Base-by-base conservation (phyloP, 2,888 invertebrate genomes). In the Gnatocerus cornutus region DNA sequence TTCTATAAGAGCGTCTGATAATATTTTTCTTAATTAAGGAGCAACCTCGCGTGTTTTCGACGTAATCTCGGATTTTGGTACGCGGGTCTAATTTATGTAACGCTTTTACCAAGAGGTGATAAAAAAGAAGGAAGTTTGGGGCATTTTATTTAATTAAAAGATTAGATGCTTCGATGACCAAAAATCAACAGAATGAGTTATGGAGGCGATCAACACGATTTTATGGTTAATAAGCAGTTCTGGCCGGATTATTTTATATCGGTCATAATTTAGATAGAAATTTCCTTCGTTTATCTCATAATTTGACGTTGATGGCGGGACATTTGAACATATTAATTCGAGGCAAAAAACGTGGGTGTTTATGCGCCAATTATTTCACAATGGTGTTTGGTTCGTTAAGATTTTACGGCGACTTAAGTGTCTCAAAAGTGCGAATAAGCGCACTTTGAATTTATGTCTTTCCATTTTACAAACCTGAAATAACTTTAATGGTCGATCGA, bases 291-390 rank as follows among this genome's bases (percentile, higher is more conserved):
- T 67, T 67, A 67, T 67, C 67, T 50, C 1, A 9, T 13, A 41
- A 52, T 63, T 37, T 27, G 63, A 63, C 63, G 12, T 52, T 63
- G 50, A 63, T 63, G 52, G 52, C 59, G 46, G 55, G 68, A 67
- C 65, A 71, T 68, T 71, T 58, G 61, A 71, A 68, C 65, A 70
- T 69, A 68, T 73, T 74, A 74, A 73, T 73, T 71, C 39, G 62
- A 58, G 63, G 56, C 48, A 59, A 50, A 41, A 45, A 8, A 39
- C 39, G 75, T 75, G 73, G 76, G 74, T 69, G 75, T 76, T 74
- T 76, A 76, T 71, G 67, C 64, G 65, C 73, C 75, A 76, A 74
- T 76, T 75, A 76, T 71, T 72, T 71, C 68, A 63, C 66, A 69
- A 53, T 65, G 68, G 56, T 65, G 50, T 41, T 58, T 61, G 72